Percentiles rank a stretch among this genome's conserved stretches.
Evolutionary conservation across 2,888 invertebrate genomes (phyloP).

Genomic region (Oxytorus armatus): DNA sequence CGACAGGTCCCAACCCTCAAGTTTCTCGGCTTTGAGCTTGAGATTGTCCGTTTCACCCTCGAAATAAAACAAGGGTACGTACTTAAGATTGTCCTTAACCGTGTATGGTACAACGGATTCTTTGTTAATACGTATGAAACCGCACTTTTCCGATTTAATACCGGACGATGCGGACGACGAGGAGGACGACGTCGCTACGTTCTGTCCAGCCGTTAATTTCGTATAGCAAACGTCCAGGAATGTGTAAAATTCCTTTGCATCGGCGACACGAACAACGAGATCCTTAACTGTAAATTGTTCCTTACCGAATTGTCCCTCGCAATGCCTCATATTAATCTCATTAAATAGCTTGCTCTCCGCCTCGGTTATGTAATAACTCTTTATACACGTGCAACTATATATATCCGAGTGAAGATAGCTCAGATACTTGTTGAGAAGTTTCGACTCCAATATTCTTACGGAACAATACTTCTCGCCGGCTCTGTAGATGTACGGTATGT

Average conservation of each 20-base stretch:
- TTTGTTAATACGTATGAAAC: slow-evolving; percentile 96
- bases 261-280: slow-evolving; percentile 93
- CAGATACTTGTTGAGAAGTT: slow-evolving; percentile 94
- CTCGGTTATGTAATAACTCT: slow-evolving; percentile 96
- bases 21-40: slow-evolving; percentile 93
- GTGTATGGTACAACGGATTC: slow-evolving; percentile 97
- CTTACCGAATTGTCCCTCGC: slow-evolving; percentile 95
- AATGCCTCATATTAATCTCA: slow-evolving; percentile 96
- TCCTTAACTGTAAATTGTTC: slow-evolving; percentile 95
- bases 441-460: slow-evolving; percentile 97
- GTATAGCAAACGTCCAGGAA: slow-evolving; percentile 96
- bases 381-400: slow-evolving; percentile 95
- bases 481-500: slow-evolving; percentile 95
- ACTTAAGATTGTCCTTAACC: slow-evolving; percentile 92
- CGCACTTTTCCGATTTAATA: slow-evolving; percentile 90
- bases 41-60: slow-evolving; percentile 97
- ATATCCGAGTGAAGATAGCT: slow-evolving; percentile 95
- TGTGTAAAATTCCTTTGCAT: slow-evolving; percentile 95
- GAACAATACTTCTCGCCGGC: slow-evolving; percentile 94
- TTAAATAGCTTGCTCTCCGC: slow-evolving; percentile 95
- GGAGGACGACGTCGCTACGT: slow-evolving; percentile 79
- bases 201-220: slow-evolving; percentile 90
- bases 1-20: slow-evolving; percentile 96
- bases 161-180: slow-evolving; percentile 85
- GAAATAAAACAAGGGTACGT: slow-evolving; percentile 96